Percentiles rank a stretch among this genome's conserved stretches.
Evolutionary conservation across 2,888 invertebrate species (phyloP).

Genomic region (Agriopis aurantiaria): DNA sequence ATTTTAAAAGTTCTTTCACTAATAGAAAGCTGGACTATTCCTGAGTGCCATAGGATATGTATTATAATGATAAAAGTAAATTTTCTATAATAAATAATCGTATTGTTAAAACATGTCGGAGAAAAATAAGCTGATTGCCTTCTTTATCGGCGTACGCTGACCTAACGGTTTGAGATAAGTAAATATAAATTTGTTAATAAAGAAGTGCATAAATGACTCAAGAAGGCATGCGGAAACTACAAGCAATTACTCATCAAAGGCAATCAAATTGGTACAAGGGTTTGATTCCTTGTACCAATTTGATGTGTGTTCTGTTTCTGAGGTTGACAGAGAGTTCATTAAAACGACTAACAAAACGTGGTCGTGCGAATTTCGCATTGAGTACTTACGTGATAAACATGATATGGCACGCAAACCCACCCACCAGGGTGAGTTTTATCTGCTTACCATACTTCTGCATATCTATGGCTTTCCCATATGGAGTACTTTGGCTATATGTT

Average conservation of each 20-base stretch:
- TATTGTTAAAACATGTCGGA: no score
- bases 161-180: no score
- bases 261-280: not conserved
- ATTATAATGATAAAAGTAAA: no score
- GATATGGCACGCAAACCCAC: slow-evolving; percentile 11
- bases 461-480: slow-evolving; percentile 3
- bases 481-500: slow-evolving; percentile 14
- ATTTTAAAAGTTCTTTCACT: no score
- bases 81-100: no score
- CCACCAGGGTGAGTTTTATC: not conserved
- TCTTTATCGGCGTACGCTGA: no score
- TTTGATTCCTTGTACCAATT: no score
- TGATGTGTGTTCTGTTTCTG: not conserved
- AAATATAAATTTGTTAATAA: no score
- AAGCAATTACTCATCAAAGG: not conserved
- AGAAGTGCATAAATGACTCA: not conserved
- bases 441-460: not conserved
- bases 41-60: no score
- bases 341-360: not conserved
- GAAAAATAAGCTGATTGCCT: no score
- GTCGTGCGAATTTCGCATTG: slow-evolving; percentile 1
- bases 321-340: slow-evolving; percentile 1
- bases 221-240: not conserved
- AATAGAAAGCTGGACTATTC: no score
- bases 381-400: slow-evolving; percentile 1